phyloP scores from a whole-genome alignment of 2,888 invertebrate genomes.

The Notodonta dromedarius region DNA sequence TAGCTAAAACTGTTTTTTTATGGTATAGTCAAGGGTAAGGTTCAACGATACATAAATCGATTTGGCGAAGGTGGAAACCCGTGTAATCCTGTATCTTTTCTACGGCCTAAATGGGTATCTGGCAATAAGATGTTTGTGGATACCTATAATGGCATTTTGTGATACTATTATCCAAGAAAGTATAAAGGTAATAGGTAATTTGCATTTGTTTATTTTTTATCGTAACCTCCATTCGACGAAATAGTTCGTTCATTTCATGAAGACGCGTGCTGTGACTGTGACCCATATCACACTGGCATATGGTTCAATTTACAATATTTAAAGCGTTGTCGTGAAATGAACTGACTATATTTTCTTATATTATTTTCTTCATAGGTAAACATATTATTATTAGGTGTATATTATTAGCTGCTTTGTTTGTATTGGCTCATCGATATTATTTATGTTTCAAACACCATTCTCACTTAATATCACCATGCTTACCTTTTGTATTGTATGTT shows the following conservation, averaged over 20 bases:
- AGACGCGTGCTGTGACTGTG: background rate
- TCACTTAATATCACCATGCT: too few relatives aligned
- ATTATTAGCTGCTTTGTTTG: too few relatives aligned
- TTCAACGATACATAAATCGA: constrained; percentile 17
- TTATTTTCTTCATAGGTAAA: too few relatives aligned
- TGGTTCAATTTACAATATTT: too few relatives aligned
- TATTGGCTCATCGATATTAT: too few relatives aligned
- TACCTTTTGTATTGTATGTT: too few relatives aligned
- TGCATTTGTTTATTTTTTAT: background rate
- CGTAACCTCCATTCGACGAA: fast-evolving
- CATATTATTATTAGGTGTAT: too few relatives aligned
- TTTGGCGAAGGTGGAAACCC: constrained; percentile 13
- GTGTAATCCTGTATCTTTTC: constrained; percentile 19
- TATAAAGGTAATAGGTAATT: constrained; percentile 1
- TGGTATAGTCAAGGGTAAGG: background rate
- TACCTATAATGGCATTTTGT: constrained; percentile 22
- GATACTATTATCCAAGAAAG: constrained; percentile 19
- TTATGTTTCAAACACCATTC: too few relatives aligned
- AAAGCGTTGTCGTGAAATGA: too few relatives aligned
- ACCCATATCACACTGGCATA: background rate
- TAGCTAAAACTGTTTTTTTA: background rate
- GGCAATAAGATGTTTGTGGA: constrained; percentile 21
- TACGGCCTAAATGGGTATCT: constrained; percentile 13
- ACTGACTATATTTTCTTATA: too few relatives aligned
- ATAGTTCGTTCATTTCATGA: background rate